Evolutionary conservation across 2,888 invertebrate genomes (phyloP).

Genomic region (Tetragonula carbonaria): DNA sequence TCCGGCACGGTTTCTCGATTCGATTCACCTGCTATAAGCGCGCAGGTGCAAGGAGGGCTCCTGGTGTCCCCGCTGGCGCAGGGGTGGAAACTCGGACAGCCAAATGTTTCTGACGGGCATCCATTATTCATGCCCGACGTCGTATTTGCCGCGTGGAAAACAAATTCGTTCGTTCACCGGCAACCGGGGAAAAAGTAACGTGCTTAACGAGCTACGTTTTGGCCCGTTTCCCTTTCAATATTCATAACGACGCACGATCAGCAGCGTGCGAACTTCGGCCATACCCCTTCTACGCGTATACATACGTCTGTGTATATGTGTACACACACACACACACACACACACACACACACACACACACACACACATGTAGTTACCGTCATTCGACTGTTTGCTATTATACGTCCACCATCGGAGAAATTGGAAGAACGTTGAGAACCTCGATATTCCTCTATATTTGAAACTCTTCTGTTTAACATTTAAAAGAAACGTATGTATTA

Average conservation of each 20-base stretch:
- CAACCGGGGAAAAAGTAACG: slow-evolving; percentile 57
- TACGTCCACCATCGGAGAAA: too few species aligned
- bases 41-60: slow-evolving; percentile 53
- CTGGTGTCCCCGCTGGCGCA: slow-evolving; percentile 26
- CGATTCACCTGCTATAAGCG: slow-evolving; percentile 42
- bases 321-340: too few species aligned
- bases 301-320: too few species aligned
- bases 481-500: neutral
- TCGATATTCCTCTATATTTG: too few species aligned
- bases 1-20: slow-evolving; percentile 22
- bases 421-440: too few species aligned
- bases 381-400: neutral
- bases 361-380: neutral
- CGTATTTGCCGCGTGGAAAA: slow-evolving; percentile 53
- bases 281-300: neutral
- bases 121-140: slow-evolving; percentile 70
- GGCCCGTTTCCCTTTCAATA: slow-evolving; percentile 59
- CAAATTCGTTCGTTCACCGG: slow-evolving; percentile 66
- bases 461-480: too few species aligned
- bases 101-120: slow-evolving; percentile 63
- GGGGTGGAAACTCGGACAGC: slow-evolving; percentile 40
- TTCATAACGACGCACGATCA: slow-evolving; percentile 55
- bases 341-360: too few species aligned
- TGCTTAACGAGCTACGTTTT: slow-evolving; percentile 66
- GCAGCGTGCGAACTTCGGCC: slow-evolving; percentile 18